Percentiles rank a stretch among this genome's conserved stretches.
These are phyloP conservation scores for Rhineura floridana DNA, from an alignment of 2,113 vertebrate genomes.

Conservation along the genomic window DNA sequence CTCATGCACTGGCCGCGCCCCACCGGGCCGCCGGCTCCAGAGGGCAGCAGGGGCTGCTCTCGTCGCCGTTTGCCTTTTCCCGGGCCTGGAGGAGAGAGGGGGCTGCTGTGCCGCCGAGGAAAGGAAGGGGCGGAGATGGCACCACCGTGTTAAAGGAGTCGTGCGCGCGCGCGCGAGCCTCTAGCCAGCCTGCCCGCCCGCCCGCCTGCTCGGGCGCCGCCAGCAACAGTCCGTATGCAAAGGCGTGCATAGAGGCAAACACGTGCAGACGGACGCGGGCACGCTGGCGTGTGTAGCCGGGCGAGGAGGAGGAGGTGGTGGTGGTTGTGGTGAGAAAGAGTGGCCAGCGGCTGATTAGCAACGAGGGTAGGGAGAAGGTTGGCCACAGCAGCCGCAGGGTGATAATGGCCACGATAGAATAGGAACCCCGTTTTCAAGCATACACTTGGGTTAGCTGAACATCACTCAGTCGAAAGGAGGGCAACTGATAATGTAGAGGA, in stretches of 20 bases:
- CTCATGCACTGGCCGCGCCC: constrained; percentile 42
- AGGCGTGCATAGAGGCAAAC: background rate
- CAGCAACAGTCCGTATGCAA: background rate
- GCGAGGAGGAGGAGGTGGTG: too few relatives aligned
- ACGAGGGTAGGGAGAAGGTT: background rate
- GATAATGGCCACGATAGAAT: too few relatives aligned
- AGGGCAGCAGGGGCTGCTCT: background rate
- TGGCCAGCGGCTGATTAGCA: background rate
- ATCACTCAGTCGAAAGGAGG: background rate
- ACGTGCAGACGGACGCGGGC: background rate
- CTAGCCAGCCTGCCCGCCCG: background rate
- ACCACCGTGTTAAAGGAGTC: background rate
- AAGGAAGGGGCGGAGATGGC: constrained; percentile 12
- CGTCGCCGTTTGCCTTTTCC: background rate
- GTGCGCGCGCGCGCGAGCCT: background rate
- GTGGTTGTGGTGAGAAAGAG: rapidly evolving
- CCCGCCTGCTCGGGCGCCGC: background rate
- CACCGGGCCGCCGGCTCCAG: constrained; percentile 19
- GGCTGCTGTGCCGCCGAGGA: background rate
- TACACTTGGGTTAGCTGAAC: background rate
- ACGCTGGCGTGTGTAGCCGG: background rate
- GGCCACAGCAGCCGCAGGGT: rapidly evolving
- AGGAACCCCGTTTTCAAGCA: background rate
- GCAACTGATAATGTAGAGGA: background rate
- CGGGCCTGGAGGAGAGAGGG: constrained; percentile 22